A percentile compares a stretch with the other conserved stretches of the same genome.
These are phyloP conservation scores for Falco biarmicus DNA, from an alignment of 2,797 vertebrate genomes.

Conservation along the genomic window DNA sequence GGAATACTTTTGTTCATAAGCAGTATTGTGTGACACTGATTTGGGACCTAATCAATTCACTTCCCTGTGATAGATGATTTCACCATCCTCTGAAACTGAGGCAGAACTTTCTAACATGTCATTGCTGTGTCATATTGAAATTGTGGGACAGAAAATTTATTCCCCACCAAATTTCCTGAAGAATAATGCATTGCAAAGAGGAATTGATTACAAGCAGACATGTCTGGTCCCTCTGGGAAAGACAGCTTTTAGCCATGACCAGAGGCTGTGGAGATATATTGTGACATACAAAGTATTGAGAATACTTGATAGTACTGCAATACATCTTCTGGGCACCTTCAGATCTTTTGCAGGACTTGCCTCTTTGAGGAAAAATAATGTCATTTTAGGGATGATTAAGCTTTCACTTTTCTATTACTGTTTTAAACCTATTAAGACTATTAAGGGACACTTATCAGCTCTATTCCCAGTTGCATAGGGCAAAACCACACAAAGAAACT, in stretches of 20 bases:
- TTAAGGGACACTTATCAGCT: background rate
- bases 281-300: background rate
- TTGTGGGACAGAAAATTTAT: background rate
- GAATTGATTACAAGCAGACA: background rate
- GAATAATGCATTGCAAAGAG: fast-evolving
- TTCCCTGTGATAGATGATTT: background rate
- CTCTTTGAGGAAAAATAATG: background rate
- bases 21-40: background rate
- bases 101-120: background rate
- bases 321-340: background rate
- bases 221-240: background rate
- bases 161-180: background rate
- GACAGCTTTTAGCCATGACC: background rate
- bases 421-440: background rate
- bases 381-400: background rate
- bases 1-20: background rate
- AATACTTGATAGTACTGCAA: background rate
- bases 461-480: background rate
- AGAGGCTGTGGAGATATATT: background rate
- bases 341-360: background rate
- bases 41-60: background rate
- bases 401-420: background rate
- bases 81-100: background rate
- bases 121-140: background rate
- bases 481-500: background rate